Evolutionary conservation across 2,797 vertebrate genomes (phyloP), one percentile per base, ranked within the genome.

Genomic region (Crocidura indochinensis): DNA sequence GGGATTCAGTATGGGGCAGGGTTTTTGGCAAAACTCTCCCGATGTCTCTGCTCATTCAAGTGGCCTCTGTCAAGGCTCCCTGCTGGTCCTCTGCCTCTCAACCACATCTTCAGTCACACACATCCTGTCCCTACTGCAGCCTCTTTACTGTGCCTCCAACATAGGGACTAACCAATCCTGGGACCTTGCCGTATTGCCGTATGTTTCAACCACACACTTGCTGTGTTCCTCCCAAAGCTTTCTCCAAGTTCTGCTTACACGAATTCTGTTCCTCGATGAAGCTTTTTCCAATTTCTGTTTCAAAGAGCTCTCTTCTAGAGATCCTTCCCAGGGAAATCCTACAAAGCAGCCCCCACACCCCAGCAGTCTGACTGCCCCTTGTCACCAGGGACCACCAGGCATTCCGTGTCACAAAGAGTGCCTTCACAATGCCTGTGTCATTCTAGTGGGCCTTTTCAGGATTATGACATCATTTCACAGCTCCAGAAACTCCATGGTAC

Each of bases 381-480:
- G 1, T 0, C 6, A 10, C 22, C 4, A 1, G 20, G 20, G 17
- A 31, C n/a, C 1, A 10, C 0, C 1, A 1, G 0, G 0, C 17
- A 10, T 3, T 14, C 8, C 1, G 5, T 19, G 47, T 2, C 0
- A 38, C 2, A 31, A 0, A 8, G 80, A 15, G 1, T 3, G 6
- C 5, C 0, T 0, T 38, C 12, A 26, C 1, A 0, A 44, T 47
- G 26, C 47, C 0, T 0, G 3, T 0, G 1, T 46, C 0, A 46
- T 0, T 19, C 20, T 0, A 0, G 4, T 6, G 60, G 49, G 51
- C 46, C 38, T 10, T 11, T 76, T 6, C 2, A 0, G 27, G 27
- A 26, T 6, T 2, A 10, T 10, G 0, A 0, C 56, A 44, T 74
- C 51, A 38, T 6, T 68, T 27, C n/a, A 29, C 22, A 44, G 31